Conservation (phyloP, 2,113 vertebrate genomes). For the Sclerurus mexicanus region DNA sequence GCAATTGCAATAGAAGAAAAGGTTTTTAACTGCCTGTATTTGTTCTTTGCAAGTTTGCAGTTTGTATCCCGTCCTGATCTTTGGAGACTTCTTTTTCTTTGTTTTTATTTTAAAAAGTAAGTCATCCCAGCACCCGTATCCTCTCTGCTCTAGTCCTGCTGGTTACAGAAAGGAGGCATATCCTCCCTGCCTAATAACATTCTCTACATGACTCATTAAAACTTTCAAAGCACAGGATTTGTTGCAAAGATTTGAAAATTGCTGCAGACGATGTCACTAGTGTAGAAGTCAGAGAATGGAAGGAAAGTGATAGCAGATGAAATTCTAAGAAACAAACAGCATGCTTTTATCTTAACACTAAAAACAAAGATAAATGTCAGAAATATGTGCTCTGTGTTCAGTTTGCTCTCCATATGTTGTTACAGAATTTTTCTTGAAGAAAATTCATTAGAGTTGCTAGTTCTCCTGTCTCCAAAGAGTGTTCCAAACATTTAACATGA, state of each 20-base stretch:
- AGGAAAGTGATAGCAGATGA: background rate
- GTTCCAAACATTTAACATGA: background rate
- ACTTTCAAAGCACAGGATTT: background rate
- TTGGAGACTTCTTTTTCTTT: background rate
- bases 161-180: background rate
- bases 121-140: background rate
- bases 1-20: background rate
- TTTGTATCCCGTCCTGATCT: background rate
- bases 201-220: background rate
- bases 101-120: background rate
- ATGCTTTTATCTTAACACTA: constrained; percentile 46
- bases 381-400: constrained; percentile 11
- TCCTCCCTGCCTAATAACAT: background rate
- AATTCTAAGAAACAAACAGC: constrained; percentile 18
- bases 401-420: constrained; percentile 29
- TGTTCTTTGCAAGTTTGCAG: background rate
- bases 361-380: constrained; percentile 45
- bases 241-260: background rate
- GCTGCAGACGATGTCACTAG: background rate
- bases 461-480: background rate
- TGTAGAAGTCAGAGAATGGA: background rate
- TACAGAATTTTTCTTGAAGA: constrained; percentile 10
- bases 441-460: background rate
- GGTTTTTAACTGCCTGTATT: background rate
- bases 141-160: background rate